Evolutionary conservation across 2,888 invertebrate species (phyloP).

Genomic region (Archips xylosteana): DNA sequence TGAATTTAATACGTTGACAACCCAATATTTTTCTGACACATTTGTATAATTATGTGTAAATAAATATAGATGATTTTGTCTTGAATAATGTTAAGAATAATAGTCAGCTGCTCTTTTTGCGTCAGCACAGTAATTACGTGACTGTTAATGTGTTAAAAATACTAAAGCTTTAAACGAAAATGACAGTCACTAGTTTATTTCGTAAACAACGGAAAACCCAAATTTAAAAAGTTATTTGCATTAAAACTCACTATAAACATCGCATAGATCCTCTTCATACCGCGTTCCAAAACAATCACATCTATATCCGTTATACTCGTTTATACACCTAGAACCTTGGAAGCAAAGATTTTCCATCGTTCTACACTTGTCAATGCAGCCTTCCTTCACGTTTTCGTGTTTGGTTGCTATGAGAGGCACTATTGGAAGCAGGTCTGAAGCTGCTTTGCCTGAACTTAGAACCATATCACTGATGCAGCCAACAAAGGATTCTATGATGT

Average conservation of each 20-base stretch:
- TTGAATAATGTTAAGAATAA: neutral
- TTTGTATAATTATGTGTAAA: neutral
- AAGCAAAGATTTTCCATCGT: slow-evolving; percentile 94
- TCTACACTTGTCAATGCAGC: slow-evolving; percentile 93
- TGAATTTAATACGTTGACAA: neutral
- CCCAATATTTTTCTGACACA: neutral
- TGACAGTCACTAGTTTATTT: no score
- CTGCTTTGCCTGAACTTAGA: slow-evolving; percentile 93
- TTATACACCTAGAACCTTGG: slow-evolving; percentile 94
- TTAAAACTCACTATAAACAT: slow-evolving; percentile 92
- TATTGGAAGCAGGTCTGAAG: slow-evolving; percentile 92
- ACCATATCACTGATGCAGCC: slow-evolving; percentile 96
- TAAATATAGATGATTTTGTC: neutral
- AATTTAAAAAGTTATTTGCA: neutral
- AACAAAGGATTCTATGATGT: slow-evolving; percentile 96
- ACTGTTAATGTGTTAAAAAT: neutral
- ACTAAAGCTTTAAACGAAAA: no score
- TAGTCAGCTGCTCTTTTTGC: neutral
- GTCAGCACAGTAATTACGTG: neutral
- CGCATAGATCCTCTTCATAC: slow-evolving; percentile 96
- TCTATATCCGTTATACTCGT: slow-evolving; percentile 94
- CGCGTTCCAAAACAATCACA: slow-evolving; percentile 97
- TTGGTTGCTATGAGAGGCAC: slow-evolving; percentile 94
- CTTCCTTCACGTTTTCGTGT: slow-evolving; percentile 95
- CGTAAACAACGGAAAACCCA: no score